phyloP scores from a whole-genome alignment of 2,113 vertebrate species.

The Protobothrops mucrosquamatus region DNA sequence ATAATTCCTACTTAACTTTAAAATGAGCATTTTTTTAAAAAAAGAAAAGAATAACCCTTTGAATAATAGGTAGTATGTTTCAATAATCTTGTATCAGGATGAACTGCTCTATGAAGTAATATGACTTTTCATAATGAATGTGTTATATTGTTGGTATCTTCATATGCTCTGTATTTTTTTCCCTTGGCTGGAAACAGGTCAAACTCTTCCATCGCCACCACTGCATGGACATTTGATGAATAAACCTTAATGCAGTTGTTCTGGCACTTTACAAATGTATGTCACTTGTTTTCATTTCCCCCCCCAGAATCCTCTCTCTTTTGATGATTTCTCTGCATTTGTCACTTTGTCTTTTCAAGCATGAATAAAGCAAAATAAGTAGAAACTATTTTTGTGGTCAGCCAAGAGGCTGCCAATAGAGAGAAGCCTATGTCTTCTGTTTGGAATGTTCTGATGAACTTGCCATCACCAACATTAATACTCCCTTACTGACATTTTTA shows the following conservation, averaged over 20 bases:
- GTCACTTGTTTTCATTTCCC: slow-evolving; percentile 59
- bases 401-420: slow-evolving; percentile 75
- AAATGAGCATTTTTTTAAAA: slow-evolving; percentile 1
- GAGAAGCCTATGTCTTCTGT: slow-evolving; percentile 59
- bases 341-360: slow-evolving; percentile 71
- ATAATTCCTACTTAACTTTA: slow-evolving; percentile 44
- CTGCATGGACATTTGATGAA: slow-evolving; percentile 62
- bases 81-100: slow-evolving; percentile 65
- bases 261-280: slow-evolving; percentile 62
- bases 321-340: slow-evolving; percentile 66
- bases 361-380: slow-evolving; percentile 63
- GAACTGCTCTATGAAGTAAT: slow-evolving; percentile 55
- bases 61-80: slow-evolving; percentile 56
- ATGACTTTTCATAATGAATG: slow-evolving; percentile 62
- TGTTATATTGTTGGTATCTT: slow-evolving; percentile 63
- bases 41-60: slow-evolving; percentile 39
- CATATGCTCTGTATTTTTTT: slow-evolving; percentile 52
- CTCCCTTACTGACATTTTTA: slow-evolving; percentile 82
- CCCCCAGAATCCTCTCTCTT: slow-evolving; percentile 59
- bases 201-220: slow-evolving; percentile 42
- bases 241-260: slow-evolving; percentile 54
- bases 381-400: slow-evolving; percentile 83
- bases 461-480: slow-evolving; percentile 67
- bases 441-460: slow-evolving; percentile 68
- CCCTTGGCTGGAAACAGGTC: slow-evolving; percentile 58